phyloP scores from a whole-genome alignment of 2,888 invertebrate genomes.

The Clepsis dumicolana region DNA sequence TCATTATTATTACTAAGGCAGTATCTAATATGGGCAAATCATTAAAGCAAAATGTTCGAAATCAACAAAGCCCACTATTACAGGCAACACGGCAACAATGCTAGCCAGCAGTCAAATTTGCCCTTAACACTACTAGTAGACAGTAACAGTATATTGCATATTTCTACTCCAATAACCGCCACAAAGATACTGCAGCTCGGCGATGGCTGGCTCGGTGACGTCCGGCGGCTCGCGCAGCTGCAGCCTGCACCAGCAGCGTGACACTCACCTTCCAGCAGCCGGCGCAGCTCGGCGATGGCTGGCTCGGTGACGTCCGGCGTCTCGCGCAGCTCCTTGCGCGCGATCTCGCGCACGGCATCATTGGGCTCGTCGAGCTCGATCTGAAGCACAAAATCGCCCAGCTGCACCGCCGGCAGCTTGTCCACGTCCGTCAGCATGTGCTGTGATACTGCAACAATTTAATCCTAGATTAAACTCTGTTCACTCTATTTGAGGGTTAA shows the following conservation, averaged over 20 bases:
- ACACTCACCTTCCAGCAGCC: conserved; percentile 88
- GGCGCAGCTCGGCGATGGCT: conserved; percentile 84
- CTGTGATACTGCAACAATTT: conserved; percentile 85
- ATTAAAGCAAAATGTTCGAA: no score
- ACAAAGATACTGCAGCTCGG: no score
- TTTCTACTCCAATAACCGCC: no score
- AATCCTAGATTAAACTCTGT: background rate
- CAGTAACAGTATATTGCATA: no score
- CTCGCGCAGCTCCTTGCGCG: conserved; percentile 88
- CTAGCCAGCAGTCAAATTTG: no score
- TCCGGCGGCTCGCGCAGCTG: conserved; percentile 90
- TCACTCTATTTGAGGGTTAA: no score
- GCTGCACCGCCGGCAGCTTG: conserved; percentile 88
- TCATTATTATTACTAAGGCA: no score
- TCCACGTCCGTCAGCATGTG: conserved; percentile 91
- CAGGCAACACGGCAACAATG: no score
- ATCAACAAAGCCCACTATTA: no score
- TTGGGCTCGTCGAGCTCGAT: conserved; percentile 90
- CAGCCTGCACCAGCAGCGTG: no score
- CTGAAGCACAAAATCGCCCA: conserved; percentile 88
- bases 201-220: conserved; percentile 83
- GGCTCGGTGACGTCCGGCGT: conserved; percentile 87
- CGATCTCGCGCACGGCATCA: conserved; percentile 88
- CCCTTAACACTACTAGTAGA: no score
- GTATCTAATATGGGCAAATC: no score